Percentiles rank a stretch among this genome's conserved stretches.
Evolutionary conservation across 2,888 invertebrate species (phyloP).

Genomic region (Stenurella melanura): DNA sequence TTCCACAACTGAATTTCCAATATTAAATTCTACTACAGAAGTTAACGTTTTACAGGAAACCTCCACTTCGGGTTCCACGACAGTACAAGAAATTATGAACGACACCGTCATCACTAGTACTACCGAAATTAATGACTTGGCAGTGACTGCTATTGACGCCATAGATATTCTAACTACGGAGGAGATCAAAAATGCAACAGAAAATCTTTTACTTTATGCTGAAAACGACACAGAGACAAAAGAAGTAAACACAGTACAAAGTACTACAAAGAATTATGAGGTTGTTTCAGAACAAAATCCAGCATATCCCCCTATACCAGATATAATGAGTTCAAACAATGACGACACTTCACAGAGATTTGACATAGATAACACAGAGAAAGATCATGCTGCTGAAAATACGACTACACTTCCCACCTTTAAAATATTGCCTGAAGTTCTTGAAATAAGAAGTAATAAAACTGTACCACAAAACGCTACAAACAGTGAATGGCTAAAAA

Average conservation of each 20-base stretch:
- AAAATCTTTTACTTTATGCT: constrained; percentile 5
- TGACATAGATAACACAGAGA: constrained; percentile 54
- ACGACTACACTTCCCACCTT: constrained; percentile 25
- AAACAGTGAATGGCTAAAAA: constrained; percentile 68
- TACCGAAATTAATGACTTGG: constrained; percentile 3
- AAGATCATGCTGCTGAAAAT: constrained; percentile 9
- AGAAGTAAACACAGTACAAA: constrained; percentile 27
- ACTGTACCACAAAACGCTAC: constrained; percentile 59
- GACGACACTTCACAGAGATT: constrained; percentile 56
- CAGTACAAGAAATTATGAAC: constrained; percentile 12
- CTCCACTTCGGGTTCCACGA: constrained; percentile 24
- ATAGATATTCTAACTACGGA: constrained; percentile 24
- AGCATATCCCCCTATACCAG: constrained; percentile 75
- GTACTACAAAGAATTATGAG: constrained; percentile 38
- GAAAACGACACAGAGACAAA: constrained; percentile 12
- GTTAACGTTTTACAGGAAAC: constrained; percentile 3
- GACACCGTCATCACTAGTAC: constrained; percentile 7
- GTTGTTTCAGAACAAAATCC: constrained; percentile 71
- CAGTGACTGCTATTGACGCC: constrained; percentile 13
- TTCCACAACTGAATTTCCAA: constrained; percentile 46
- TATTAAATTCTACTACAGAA: constrained; percentile 45
- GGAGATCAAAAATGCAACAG: constrained; percentile 2
- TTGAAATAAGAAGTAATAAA: constrained; percentile 64
- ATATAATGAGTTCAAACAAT: constrained; percentile 72
- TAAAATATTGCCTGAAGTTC: constrained; percentile 67